Evolutionary conservation across 2,888 invertebrate species (phyloP).

Genomic region (Thymelicus sylvestris): DNA sequence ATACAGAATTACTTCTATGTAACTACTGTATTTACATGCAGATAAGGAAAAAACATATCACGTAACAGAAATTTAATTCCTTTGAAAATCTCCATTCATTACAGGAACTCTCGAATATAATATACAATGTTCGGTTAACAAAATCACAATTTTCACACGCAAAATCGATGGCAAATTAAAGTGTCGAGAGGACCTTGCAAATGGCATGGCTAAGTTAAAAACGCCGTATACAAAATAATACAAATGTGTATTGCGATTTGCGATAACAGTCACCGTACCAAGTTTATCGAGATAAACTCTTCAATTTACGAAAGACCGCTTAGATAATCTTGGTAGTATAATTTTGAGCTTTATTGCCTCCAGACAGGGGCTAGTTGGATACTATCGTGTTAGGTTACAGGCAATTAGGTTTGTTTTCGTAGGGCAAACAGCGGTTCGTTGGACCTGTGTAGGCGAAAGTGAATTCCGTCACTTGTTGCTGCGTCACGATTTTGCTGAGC

Average conservation of each 20-base stretch:
- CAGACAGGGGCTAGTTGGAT: not conserved
- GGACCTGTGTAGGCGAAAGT: conserved; percentile 66
- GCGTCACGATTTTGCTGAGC: conserved; percentile 50
- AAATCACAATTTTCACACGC: not conserved
- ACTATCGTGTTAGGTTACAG: conserved; percentile 44
- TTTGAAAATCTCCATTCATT: not conserved
- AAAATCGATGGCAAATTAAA: not conserved
- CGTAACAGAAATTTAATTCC: too few species aligned
- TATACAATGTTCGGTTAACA: not conserved
- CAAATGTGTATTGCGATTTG: not conserved
- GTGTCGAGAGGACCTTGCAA: not conserved
- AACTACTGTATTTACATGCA: too few species aligned
- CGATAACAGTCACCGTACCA: not conserved
- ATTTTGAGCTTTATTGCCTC: not conserved
- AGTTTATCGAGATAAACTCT: conserved; percentile 7
- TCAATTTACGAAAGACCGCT: not conserved
- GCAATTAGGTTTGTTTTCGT: conserved; percentile 45
- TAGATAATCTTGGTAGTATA: not conserved
- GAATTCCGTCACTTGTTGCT: conserved; percentile 75
- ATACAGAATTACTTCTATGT: too few species aligned
- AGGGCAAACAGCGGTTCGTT: conserved; percentile 58
- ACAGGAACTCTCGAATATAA: not conserved
- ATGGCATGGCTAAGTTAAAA: not conserved
- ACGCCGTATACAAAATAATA: not conserved
- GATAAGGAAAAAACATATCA: too few species aligned